Evolutionary conservation across 2,113 vertebrate genomes (phyloP), one percentile per base, ranked within the genome.

Genomic region (Menidia beryllina): DNA sequence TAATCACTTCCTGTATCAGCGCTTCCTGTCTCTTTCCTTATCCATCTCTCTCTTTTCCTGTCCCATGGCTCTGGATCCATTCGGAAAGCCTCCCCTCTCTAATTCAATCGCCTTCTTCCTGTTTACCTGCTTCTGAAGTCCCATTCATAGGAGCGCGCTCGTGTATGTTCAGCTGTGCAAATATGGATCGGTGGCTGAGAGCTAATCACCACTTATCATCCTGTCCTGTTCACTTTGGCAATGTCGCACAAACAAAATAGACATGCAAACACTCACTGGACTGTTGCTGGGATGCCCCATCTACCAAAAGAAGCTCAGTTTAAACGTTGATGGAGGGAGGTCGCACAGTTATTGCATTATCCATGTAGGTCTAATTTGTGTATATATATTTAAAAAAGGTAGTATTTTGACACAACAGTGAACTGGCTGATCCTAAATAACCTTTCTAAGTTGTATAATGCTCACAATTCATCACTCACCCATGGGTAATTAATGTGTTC

Each of bases 61-160:
- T 70, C 63, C 52, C 43, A 72, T 64, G 49, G 21, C 47, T 58
- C 30, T 20, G 36, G 20, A 68, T 79, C 69, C n/a, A 11, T 56
- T 75, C 49, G 43, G 77, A 81, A 59, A 72, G 56, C 43, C 70
- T 82, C 79, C 77, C 66, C 48, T 60, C 47, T 54, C 52, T 86
- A 85, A 89, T 87, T 84, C 51, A 76, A 85, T 89, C 70, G 76
- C 15, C 1, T 4, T 47, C 81, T 82, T 89, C 87, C 87, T 91
- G 88, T 88, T 87, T 84, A 87, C 86, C 83, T 89, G 70, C 72
- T 39, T 45, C 65, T 69, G 38, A 51, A 69, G 25, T 64, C 62
- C 23, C 66, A 59, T 69, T 39, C 41, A 24, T 58, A 53, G 10
- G 39, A 50, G 48, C 25, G 45, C 66, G n/a, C 59, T 60, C 47